phyloP scores from a whole-genome alignment of 2,113 vertebrate species.

The Porphyrio hochstetteri region DNA sequence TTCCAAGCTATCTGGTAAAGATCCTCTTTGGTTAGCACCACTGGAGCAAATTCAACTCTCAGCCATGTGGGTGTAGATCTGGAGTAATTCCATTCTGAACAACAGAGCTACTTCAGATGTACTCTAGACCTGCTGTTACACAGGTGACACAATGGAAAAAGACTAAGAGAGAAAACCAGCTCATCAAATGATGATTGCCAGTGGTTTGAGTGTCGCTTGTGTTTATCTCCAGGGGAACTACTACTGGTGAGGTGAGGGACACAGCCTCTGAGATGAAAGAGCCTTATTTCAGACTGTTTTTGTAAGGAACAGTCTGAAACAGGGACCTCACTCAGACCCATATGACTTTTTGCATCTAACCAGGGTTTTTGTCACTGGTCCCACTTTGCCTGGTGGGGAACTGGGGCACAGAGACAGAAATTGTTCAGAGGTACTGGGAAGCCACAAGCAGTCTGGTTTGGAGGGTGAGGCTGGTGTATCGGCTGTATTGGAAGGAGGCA shows the following conservation, averaged over 20 bases:
- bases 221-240: neutral
- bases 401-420: neutral
- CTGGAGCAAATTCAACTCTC: conserved; percentile 41
- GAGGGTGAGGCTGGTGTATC: neutral
- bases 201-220: neutral
- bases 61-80: conserved; percentile 27
- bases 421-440: neutral
- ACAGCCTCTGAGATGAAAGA: neutral
- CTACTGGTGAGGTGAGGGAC: neutral
- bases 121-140: neutral
- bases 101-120: neutral
- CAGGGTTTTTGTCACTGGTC: neutral
- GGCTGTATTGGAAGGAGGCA: neutral
- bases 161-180: neutral
- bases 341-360: rapidly evolving
- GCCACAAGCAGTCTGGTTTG: neutral
- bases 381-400: neutral
- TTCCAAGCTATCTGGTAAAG: conserved; percentile 34
- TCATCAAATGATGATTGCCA: neutral
- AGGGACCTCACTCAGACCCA: neutral
- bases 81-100: conserved; percentile 33
- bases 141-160: neutral
- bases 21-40: conserved; percentile 17
- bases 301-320: neutral
- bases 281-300: neutral